Conservation (phyloP, 2,888 invertebrate species). For the Heliconius hortense region DNA sequence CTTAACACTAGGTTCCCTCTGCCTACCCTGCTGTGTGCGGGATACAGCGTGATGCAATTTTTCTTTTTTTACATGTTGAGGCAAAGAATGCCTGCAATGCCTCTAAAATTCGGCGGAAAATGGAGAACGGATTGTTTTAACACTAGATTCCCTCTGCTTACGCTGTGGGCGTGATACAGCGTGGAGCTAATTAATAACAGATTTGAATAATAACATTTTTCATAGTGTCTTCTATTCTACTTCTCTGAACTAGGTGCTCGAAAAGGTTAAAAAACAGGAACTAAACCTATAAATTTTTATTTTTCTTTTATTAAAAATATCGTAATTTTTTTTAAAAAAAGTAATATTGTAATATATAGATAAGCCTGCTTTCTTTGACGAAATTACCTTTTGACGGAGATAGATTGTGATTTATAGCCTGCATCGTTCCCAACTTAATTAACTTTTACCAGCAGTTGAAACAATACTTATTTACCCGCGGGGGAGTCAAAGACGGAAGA, state of each 20-base stretch:
- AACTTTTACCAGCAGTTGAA: conserved; percentile 48
- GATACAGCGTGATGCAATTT: no score
- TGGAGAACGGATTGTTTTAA: no score
- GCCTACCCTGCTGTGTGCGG: no score
- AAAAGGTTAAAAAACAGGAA: background rate
- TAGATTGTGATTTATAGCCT: conserved; percentile 64
- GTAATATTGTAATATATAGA: conserved; percentile 43
- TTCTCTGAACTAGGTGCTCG: background rate
- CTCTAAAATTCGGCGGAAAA: no score
- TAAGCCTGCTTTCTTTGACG: conserved; percentile 43
- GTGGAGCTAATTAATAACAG: no score
- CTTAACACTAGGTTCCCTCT: no score
- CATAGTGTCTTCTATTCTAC: background rate
- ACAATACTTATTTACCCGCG: conserved; percentile 38
- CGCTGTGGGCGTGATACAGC: no score
- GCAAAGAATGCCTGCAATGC: no score
- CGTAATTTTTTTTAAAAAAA: conserved; percentile 29
- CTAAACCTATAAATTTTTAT: background rate
- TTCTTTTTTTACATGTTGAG: no score
- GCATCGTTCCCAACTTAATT: conserved; percentile 51
- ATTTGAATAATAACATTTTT: no score
- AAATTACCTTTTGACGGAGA: conserved; percentile 55
- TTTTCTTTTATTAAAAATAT: background rate
- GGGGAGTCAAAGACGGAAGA: conserved; percentile 11
- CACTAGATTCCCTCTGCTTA: no score